These are phyloP conservation scores for Creontiades dilutus DNA, from an alignment of 2,888 invertebrate species.

Conservation along the genomic window DNA sequence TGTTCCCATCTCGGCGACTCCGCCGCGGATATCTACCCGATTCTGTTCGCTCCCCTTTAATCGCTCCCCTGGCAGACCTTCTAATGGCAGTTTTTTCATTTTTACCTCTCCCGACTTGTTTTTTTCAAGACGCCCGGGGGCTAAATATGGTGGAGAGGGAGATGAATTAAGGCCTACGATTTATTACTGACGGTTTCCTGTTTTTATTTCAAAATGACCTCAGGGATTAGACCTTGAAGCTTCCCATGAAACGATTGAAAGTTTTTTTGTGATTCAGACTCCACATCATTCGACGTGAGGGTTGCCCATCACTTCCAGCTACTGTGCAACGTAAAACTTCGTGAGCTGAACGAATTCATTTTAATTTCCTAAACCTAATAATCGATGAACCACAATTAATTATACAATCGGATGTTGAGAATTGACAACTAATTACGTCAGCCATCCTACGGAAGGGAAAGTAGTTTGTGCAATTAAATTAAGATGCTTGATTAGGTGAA, in stretches of 20 bases:
- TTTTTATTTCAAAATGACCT: slow-evolving; percentile 62
- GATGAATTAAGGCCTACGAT: slow-evolving; percentile 67
- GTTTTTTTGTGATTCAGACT: neutral
- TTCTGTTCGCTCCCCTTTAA: slow-evolving; percentile 69
- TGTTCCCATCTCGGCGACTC: slow-evolving; percentile 48
- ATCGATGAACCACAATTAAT: too few relatives aligned
- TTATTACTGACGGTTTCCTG: slow-evolving; percentile 62
- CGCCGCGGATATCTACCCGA: slow-evolving; percentile 66
- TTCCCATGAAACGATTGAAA: slow-evolving; percentile 33
- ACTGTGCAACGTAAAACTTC: too few relatives aligned
- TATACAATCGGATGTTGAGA: too few relatives aligned
- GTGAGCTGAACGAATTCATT: too few relatives aligned
- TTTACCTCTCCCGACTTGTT: slow-evolving; percentile 51
- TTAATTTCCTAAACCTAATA: too few relatives aligned
- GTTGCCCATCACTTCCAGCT: neutral
- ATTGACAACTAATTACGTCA: too few relatives aligned
- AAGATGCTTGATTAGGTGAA: too few relatives aligned
- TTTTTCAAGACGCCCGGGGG: slow-evolving; percentile 40
- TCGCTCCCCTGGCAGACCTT: slow-evolving; percentile 53
- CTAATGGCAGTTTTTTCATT: slow-evolving; percentile 69
- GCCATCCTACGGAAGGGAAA: too few relatives aligned
- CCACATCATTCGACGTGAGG: neutral
- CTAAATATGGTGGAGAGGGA: slow-evolving; percentile 40
- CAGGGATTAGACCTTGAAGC: slow-evolving; percentile 47
- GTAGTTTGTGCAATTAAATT: too few relatives aligned